Evolutionary conservation across 2,888 invertebrate genomes (phyloP).

Genomic region (Eupithecia tripunctaria): DNA sequence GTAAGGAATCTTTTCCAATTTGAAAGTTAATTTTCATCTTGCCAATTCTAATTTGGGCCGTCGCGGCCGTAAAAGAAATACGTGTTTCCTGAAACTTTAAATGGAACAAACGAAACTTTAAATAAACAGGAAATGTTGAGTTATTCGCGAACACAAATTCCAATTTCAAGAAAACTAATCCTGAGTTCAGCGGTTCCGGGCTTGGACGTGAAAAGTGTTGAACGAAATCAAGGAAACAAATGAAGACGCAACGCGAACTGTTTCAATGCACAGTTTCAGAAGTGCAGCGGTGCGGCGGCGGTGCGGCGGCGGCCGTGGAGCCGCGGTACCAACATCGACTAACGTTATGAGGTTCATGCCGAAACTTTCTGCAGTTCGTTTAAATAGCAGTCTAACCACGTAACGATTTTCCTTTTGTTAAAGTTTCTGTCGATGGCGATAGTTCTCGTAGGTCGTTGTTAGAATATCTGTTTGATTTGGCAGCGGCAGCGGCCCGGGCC

Average conservation of each 20-base stretch:
- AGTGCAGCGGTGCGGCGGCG: no score
- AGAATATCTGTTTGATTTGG: not conserved
- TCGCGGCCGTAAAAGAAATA: constrained; percentile 39
- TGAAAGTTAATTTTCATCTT: constrained; percentile 33
- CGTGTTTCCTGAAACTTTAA: constrained; percentile 43
- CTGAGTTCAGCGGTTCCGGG: constrained; percentile 2
- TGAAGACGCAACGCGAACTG: not conserved
- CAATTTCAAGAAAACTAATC: constrained; percentile 35
- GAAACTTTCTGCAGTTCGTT: not conserved
- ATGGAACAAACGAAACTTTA: constrained; percentile 44
- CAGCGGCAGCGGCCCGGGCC: not conserved
- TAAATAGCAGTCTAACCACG: not conserved
- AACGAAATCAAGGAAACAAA: not conserved
- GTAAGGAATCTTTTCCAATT: constrained; percentile 28
- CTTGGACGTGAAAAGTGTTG: not conserved
- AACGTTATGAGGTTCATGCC: no score
- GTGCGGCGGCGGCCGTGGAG: no score
- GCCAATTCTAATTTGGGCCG: constrained; percentile 35
- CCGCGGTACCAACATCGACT: no score
- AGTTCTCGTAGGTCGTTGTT: not conserved
- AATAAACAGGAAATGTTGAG: constrained; percentile 44
- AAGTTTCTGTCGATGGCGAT: not conserved
- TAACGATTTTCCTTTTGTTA: not conserved
- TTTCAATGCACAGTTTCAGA: not conserved
- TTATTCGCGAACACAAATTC: constrained; percentile 41